A percentile compares a stretch with the other conserved stretches of the same genome.
Evolutionary conservation across 1,140 invertebrate genomes (phyloP).

Genomic region (Ridgeia piscesae): DNA sequence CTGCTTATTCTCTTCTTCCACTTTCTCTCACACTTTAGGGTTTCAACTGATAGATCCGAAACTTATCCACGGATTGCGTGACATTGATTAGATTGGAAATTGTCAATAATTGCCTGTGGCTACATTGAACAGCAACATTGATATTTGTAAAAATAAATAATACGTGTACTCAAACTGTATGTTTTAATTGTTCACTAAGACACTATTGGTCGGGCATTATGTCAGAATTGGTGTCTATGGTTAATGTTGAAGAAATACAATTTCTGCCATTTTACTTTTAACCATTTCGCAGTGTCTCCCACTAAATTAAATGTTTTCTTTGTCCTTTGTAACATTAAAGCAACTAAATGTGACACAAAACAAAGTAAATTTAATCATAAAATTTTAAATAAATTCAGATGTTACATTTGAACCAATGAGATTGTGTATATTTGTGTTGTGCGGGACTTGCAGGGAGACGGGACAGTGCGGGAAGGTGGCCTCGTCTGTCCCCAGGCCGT

Average conservation of each 20-base stretch:
- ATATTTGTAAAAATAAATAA: no score
- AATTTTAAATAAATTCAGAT: no score
- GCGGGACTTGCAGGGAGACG: background rate
- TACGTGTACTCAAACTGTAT: background rate
- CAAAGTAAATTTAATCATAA: no score
- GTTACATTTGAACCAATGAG: no score
- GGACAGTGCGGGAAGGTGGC: background rate
- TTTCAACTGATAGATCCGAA: background rate
- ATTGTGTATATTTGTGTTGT: background rate
- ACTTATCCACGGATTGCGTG: background rate
- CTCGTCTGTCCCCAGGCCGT: background rate
- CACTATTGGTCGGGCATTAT: background rate
- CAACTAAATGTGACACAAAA: no score
- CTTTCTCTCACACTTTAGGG: no score
- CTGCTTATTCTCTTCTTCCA: background rate
- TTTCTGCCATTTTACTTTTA: no score
- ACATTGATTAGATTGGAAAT: background rate
- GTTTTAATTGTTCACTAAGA: background rate
- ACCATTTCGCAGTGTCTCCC: no score
- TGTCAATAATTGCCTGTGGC: background rate
- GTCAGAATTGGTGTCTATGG: background rate
- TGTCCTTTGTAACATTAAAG: no score
- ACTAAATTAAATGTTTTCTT: no score
- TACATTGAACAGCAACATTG: background rate
- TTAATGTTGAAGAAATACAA: no score